Conservation (phyloP, 2,113 vertebrate species). For the pig (Sus scrofa) region DNA sequence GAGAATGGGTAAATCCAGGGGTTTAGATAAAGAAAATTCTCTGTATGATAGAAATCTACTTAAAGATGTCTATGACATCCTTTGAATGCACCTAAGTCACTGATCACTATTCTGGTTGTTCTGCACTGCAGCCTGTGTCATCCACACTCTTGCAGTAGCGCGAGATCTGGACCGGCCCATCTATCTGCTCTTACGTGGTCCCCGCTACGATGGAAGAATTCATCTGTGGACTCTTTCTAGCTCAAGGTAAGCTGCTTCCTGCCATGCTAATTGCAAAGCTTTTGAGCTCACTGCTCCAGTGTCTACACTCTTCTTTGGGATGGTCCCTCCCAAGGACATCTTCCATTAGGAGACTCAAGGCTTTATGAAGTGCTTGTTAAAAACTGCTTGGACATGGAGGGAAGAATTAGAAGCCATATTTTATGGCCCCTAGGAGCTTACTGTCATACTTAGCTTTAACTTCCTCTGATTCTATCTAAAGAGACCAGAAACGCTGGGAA, state of each 20-base stretch:
- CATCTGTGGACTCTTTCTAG: neutral
- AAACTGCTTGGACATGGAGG: neutral
- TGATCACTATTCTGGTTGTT: neutral
- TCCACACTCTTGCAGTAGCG: accelerated
- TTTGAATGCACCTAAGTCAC: neutral
- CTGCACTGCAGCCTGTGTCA: neutral
- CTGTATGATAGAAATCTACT: slow-evolving; percentile 32
- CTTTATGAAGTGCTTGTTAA: neutral
- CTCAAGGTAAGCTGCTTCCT: neutral
- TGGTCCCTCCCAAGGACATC: neutral
- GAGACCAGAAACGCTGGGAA: neutral
- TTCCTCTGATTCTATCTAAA: neutral
- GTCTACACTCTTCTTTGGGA: neutral
- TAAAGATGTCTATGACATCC: neutral
- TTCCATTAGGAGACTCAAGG: neutral
- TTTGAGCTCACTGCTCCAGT: neutral
- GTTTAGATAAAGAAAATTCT: slow-evolving; percentile 53
- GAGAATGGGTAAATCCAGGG: slow-evolving; percentile 42
- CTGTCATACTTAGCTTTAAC: neutral
- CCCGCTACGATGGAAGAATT: neutral
- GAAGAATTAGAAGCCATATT: neutral
- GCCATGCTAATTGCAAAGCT: neutral
- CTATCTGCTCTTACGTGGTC: neutral
- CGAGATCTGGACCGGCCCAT: neutral
- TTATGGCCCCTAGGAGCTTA: neutral